phyloP scores from a whole-genome alignment of 2,888 invertebrate genomes.

The Gymnocheta viridis region DNA sequence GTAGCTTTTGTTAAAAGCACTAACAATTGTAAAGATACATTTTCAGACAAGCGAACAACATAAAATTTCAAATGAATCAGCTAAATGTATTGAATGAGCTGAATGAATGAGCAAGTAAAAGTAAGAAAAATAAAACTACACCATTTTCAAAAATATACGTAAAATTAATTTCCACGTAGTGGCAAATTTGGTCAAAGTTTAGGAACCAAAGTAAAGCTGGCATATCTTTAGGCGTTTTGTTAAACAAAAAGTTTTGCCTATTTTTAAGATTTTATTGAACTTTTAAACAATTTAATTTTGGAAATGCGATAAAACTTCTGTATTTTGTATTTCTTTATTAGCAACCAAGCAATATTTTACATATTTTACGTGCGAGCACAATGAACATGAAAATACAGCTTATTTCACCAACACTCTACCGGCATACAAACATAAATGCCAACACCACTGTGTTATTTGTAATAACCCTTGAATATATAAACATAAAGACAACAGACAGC shows the following conservation, averaged over 20 bases:
- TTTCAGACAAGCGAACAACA: background rate
- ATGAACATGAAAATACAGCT: conserved; percentile 8
- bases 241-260: background rate
- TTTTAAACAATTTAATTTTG: background rate
- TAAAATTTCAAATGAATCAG: conserved; percentile 7
- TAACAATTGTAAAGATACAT: background rate
- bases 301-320: background rate
- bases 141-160: background rate
- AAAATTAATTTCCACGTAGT: background rate
- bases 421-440: background rate
- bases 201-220: background rate
- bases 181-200: background rate
- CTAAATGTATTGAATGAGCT: background rate
- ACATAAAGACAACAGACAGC: background rate
- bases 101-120: background rate
- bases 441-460: background rate
- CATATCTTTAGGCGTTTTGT: background rate
- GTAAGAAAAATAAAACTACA: background rate
- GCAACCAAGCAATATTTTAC: background rate
- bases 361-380: background rate
- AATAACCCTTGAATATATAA: background rate
- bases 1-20: conserved; percentile 4
- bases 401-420: background rate
- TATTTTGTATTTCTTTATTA: background rate
- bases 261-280: background rate